phyloP scores from a whole-genome alignment of 1,140 invertebrate genomes.

The Rhynchophorus ferrugineus region DNA sequence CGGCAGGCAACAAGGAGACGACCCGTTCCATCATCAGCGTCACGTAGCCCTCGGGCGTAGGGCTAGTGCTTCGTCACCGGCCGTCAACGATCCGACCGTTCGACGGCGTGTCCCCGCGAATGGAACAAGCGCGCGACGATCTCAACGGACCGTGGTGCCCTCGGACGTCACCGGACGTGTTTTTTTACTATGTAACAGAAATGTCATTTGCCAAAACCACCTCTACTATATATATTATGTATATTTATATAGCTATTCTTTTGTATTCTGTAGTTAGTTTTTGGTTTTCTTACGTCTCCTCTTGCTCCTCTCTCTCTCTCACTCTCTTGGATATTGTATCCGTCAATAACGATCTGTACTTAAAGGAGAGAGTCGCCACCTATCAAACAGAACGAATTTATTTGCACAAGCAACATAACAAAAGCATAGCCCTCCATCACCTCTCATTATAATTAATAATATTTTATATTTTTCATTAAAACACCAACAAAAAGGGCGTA shows the following conservation, averaged over 20 bases:
- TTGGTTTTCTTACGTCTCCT: constrained; percentile 4
- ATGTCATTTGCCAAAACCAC: constrained; percentile 44
- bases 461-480: too few species aligned
- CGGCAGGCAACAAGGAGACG: constrained; percentile 39
- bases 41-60: constrained; percentile 44
- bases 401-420: too few species aligned
- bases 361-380: too few species aligned
- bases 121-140: constrained; percentile 25
- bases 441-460: too few species aligned
- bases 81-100: neutral
- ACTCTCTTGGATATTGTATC: neutral
- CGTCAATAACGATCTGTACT: neutral
- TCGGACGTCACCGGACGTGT: constrained; percentile 10
- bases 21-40: constrained; percentile 53
- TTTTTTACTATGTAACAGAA: constrained; percentile 42
- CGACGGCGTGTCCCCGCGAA: neutral
- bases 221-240: constrained; percentile 30
- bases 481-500: too few species aligned
- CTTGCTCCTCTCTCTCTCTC: too few species aligned
- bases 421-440: too few species aligned
- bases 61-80: constrained; percentile 8
- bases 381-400: too few species aligned
- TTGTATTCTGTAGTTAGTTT: constrained; percentile 8
- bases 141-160: constrained; percentile 31
- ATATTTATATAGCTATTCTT: constrained; percentile 15